phyloP scores from a whole-genome alignment of 2,888 invertebrate species.

The Aphidoletes aphidimyza region DNA sequence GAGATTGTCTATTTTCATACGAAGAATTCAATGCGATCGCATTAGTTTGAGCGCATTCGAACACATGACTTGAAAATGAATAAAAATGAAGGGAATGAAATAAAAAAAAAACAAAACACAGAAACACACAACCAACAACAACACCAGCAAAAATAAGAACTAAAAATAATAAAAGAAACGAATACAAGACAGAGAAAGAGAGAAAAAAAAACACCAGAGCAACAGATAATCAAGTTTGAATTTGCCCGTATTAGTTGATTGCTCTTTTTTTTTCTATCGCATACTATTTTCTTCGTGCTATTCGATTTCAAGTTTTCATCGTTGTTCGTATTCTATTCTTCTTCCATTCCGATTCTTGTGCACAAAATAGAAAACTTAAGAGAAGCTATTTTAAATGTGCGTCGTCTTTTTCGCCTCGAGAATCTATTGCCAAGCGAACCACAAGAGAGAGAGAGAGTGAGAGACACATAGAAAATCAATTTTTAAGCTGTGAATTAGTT shows the following conservation, averaged over 20 bases:
- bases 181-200: background rate
- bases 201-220: no score
- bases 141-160: background rate
- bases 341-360: background rate
- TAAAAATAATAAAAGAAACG: background rate
- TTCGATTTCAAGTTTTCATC: conserved; percentile 43
- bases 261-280: conserved; percentile 1
- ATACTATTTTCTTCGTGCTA: background rate
- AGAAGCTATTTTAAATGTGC: conserved; percentile 1
- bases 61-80: background rate
- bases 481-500: background rate
- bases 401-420: background rate
- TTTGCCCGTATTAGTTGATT: conserved; percentile 43
- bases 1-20: conserved; percentile 42
- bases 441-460: background rate
- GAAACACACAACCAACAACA: background rate
- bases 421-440: background rate
- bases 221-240: conserved; percentile 49
- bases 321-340: background rate
- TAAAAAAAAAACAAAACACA: background rate
- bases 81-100: background rate
- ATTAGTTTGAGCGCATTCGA: no score
- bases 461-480: background rate
- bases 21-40: conserved; percentile 12
- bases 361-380: no score